Conservation (phyloP, 2,797 vertebrate genomes). For the Mormyrops boulengeri region DNA sequence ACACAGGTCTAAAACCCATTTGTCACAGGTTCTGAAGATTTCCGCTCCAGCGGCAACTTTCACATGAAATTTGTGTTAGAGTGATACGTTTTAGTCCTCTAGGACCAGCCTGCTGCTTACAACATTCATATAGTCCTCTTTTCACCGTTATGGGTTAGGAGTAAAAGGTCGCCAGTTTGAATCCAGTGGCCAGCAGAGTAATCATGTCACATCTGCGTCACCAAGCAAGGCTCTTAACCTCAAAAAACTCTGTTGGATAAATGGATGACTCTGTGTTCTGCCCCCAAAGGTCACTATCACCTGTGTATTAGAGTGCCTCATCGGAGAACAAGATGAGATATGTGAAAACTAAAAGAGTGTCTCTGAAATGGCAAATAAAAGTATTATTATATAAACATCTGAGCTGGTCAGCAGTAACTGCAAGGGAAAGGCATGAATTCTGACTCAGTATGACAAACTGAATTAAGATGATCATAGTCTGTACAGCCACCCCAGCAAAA, state of each 20-base stretch:
- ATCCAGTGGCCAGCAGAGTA: not conserved
- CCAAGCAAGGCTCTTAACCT: not conserved
- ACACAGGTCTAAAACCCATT: not conserved
- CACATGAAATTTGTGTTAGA: slow-evolving; percentile 4
- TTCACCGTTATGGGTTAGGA: not conserved
- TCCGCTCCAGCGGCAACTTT: not conserved
- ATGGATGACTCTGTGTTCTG: not conserved
- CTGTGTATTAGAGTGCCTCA: not conserved
- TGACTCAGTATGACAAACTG: not conserved
- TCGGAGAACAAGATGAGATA: not conserved
- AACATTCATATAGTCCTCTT: not conserved
- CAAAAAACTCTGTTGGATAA: not conserved
- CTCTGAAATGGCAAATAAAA: not conserved
- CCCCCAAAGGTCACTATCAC: not conserved
- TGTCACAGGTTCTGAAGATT: not conserved
- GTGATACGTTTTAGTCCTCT: not conserved
- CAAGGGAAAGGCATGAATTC: not conserved
- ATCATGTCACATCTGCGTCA: not conserved
- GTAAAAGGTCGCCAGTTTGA: not conserved
- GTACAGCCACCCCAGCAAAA: slow-evolving; percentile 46
- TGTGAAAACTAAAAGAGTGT: not conserved
- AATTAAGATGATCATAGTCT: slow-evolving; percentile 43
- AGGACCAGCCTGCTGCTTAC: not conserved
- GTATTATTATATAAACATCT: not conserved
- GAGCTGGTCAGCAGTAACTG: not conserved